A percentile compares a stretch with the other conserved stretches of the same genome.
Evolutionary conservation across 2,888 invertebrate species (phyloP).

Genomic region (Pinctada fucata): DNA sequence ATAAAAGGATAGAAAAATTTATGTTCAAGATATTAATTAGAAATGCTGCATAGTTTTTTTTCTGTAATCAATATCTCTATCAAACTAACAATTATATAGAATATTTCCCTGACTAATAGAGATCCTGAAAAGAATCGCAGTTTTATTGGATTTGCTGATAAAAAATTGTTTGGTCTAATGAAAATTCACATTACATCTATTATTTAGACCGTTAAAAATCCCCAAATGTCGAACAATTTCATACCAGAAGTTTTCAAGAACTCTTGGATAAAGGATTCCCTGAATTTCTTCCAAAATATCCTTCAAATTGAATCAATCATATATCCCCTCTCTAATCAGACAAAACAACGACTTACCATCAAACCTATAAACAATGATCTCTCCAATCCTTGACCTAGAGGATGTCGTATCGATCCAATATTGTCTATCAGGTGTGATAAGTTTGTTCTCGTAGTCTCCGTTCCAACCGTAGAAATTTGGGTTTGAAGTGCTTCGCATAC

Average conservation of each 20-base stretch:
- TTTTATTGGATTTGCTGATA: too few relatives aligned
- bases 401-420: conserved; percentile 25
- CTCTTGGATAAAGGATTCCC: not conserved
- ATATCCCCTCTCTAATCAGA: not conserved
- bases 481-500: conserved; percentile 14
- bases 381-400: conserved; percentile 11
- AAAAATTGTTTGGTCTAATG: too few relatives aligned
- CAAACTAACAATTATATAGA: too few relatives aligned
- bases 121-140: too few relatives aligned
- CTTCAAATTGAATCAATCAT: not conserved
- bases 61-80: too few relatives aligned
- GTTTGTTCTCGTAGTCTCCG: conserved; percentile 25
- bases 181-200: too few relatives aligned
- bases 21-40: too few relatives aligned
- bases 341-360: conserved; percentile 7
- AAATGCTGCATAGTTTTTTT: too few relatives aligned
- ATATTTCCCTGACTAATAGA: too few relatives aligned
- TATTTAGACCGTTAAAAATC: too few relatives aligned
- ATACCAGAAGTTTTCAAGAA: not conserved
- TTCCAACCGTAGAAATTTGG: conserved; percentile 30
- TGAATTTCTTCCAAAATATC: not conserved
- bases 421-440: conserved; percentile 23
- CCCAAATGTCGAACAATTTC: too few relatives aligned
- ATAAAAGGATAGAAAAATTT: too few relatives aligned
- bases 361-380: conserved; percentile 31